Conservation (phyloP, 53 echinoderm and acorn worm species). For the Crossaster papposus region DNA sequence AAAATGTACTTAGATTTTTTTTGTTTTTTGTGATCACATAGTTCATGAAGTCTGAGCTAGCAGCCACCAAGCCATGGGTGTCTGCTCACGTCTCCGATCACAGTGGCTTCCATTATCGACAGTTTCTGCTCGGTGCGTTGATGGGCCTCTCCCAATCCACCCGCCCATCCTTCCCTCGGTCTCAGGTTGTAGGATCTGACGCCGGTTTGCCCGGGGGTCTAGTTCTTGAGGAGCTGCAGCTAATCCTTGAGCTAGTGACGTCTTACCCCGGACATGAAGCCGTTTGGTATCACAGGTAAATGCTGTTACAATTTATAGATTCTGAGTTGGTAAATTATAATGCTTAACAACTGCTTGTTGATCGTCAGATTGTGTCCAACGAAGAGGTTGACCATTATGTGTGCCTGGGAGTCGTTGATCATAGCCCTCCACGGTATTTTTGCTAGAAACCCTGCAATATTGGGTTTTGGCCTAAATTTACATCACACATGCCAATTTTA, state of each 20-base stretch:
- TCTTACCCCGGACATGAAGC: conserved; percentile 93
- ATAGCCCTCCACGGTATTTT: too few relatives aligned
- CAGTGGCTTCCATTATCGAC: conserved; percentile 94
- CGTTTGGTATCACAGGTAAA: conserved; percentile 94
- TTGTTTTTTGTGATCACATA: neutral
- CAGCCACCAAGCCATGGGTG: conserved; percentile 75
- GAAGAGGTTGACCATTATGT: too few relatives aligned
- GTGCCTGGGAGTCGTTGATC: too few relatives aligned
- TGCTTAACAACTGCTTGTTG: too few relatives aligned
- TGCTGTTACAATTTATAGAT: too few relatives aligned
- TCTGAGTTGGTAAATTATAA: too few relatives aligned
- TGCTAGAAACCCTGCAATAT: too few relatives aligned
- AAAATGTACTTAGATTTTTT: neutral
- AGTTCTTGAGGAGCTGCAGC: conserved; percentile 68
- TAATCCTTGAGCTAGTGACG: conserved; percentile 71
- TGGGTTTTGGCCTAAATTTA: too few relatives aligned
- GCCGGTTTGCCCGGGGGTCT: conserved; percentile 7
- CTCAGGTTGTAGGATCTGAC: neutral
- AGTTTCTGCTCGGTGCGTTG: conserved; percentile 69
- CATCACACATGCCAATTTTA: too few relatives aligned
- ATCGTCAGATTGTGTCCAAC: too few relatives aligned
- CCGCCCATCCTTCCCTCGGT: neutral
- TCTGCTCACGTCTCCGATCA: conserved; percentile 84
- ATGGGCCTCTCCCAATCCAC: neutral
- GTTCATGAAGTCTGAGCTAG: conserved; percentile 75